Evolutionary conservation across 2,888 invertebrate species (phyloP), one percentile per base, ranked within the genome.

Genomic region (Quadroppia sp.): DNA sequence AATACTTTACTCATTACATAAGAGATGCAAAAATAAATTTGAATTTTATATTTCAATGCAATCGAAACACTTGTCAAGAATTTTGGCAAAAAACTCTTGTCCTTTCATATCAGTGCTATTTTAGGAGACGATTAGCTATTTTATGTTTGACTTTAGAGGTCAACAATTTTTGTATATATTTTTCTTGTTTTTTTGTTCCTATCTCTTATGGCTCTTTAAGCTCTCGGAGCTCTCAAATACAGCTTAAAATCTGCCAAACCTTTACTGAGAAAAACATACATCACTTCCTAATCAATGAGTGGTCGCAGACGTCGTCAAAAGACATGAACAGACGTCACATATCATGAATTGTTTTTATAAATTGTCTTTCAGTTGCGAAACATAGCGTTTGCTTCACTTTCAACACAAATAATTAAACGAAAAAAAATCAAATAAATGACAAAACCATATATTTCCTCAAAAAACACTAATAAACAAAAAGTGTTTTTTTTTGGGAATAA

Each of bases 261-360:
- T 45, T 45, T 13, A 9, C 2, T 15, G 45, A 45, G 36, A 36
- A 36, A 45, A 45, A 45, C 45, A 56, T 6, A 56, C 53, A 50
- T 25, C 4, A 53, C 20, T 53, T 53, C 23, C 53, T 23, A 56
- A 56, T 56, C 56, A 56, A 2, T 56, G 56, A 56, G 56, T 56
- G 30, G 11, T 17, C 30, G 30, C 56, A 56, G 30, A 30, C 56
- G 17, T 30, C 56, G 23, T 23, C 45, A 9, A 25, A 56, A 15
- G 28, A 28, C 13, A 45, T 13, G 56, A 56, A 56, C 56, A 56
- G 56, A 56, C 56, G 56, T 20, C 11, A 23, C 23, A 25, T 7
- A 20, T 53, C 56, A 56, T 2, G 17, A 30, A 45, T 2, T 45
- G 45, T 17, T 2, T 9, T 2, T 45, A 9, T 13, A 15, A 45